Percentiles rank a stretch among this genome's conserved stretches.
phyloP scores from a whole-genome alignment of 2,113 vertebrate species.

The Perca fluviatilis region DNA sequence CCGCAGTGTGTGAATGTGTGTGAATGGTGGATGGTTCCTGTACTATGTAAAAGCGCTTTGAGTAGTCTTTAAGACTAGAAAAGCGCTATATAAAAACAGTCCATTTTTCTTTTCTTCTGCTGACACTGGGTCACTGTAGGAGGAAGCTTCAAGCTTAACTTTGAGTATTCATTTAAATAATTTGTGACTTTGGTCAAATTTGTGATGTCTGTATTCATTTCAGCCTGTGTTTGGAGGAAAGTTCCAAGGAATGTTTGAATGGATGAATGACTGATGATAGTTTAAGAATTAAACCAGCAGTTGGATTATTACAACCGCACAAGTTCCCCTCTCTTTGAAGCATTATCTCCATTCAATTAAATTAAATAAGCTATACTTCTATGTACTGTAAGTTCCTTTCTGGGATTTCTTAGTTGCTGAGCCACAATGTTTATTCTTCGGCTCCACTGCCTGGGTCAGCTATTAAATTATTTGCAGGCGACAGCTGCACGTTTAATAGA shows the following conservation, averaged over 20 bases:
- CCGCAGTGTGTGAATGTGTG: no score
- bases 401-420: conserved; percentile 16
- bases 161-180: no score
- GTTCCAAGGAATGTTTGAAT: not conserved
- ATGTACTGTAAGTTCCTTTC: not conserved
- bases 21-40: no score
- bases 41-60: no score
- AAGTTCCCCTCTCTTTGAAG: not conserved
- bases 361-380: not conserved
- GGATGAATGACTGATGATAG: not conserved
- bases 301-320: not conserved
- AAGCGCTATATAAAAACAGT: no score
- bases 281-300: not conserved
- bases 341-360: not conserved
- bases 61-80: no score
- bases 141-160: no score
- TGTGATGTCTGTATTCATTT: not conserved
- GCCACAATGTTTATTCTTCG: conserved; percentile 27
- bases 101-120: no score
- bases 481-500: conserved; percentile 41
- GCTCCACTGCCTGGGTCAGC: conserved; percentile 3
- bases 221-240: not conserved
- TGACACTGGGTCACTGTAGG: no score
- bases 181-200: not conserved
- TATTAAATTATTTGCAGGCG: conserved; percentile 16